Conservation (phyloP, 2,797 vertebrate species). For the Brachyalestes nurse region DNA sequence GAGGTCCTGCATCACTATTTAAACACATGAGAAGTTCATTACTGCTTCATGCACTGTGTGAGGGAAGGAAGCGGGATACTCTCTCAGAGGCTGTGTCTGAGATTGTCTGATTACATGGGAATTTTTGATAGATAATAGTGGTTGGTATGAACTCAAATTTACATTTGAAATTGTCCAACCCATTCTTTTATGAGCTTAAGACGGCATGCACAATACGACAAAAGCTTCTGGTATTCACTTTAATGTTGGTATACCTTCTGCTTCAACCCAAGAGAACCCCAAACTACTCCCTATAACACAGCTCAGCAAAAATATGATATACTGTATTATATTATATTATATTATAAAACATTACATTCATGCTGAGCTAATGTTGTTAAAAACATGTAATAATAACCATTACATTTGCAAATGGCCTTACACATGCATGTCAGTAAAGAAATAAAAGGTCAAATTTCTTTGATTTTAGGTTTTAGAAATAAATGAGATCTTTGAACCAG, state of each 20-base stretch:
- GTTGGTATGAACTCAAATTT: background rate
- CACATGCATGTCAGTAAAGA: too few species aligned
- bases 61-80: slow-evolving; percentile 8
- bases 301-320: background rate
- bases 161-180: too few species aligned
- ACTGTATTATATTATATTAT: too few species aligned
- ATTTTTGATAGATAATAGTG: background rate
- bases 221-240: background rate
- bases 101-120: background rate
- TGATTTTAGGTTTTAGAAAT: too few species aligned
- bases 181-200: background rate
- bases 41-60: slow-evolving; percentile 59
- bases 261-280: background rate
- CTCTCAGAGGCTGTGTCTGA: background rate
- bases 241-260: background rate
- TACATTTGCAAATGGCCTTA: too few species aligned
- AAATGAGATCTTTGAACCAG: too few species aligned
- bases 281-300: background rate
- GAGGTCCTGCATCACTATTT: slow-evolving; percentile 87
- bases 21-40: slow-evolving; percentile 93
- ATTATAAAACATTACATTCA: too few species aligned
- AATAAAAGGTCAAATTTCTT: background rate
- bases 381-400: too few species aligned
- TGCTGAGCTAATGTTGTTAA: background rate
- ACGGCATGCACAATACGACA: too few species aligned